Conservation (phyloP, 2,888 invertebrate species). For the Cepaea hortensis region DNA sequence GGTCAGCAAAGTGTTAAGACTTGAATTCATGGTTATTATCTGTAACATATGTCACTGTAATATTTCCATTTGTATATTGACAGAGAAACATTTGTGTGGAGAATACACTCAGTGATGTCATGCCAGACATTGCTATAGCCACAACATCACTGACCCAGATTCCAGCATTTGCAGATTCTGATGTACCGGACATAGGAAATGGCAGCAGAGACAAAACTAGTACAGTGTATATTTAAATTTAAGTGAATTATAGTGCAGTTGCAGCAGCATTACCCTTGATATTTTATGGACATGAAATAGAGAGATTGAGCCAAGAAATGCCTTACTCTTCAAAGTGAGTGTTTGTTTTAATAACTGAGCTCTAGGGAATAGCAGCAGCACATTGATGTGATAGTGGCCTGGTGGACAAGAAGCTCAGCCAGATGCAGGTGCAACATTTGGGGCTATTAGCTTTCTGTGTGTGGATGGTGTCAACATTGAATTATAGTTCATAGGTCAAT, state of each 20-base stretch:
- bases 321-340: slow-evolving; percentile 11
- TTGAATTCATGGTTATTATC: too few species aligned
- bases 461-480: too few species aligned
- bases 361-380: too few species aligned
- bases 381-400: too few species aligned
- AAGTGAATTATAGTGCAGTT: slow-evolving; percentile 1
- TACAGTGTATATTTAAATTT: slow-evolving; percentile 48
- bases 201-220: slow-evolving; percentile 58
- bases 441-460: too few species aligned
- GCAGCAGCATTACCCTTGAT: background rate
- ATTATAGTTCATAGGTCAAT: too few species aligned
- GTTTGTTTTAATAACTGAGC: too few species aligned
- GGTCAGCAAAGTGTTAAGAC: too few species aligned
- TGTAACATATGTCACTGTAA: too few species aligned
- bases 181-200: slow-evolving; percentile 91
- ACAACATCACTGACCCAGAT: slow-evolving; percentile 85
- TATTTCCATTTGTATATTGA: slow-evolving; percentile 27
- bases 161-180: slow-evolving; percentile 75
- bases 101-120: slow-evolving; percentile 87
- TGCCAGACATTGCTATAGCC: slow-evolving; percentile 90
- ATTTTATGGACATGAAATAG: background rate
- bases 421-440: too few species aligned
- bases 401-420: too few species aligned
- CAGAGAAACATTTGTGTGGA: slow-evolving; percentile 80
- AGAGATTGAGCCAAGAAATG: slow-evolving; percentile 22